A percentile compares a stretch with the other conserved stretches of the same genome.
These are phyloP conservation scores for Hyperopisus bebe DNA, from an alignment of 2,113 vertebrate species.

Conservation along the genomic window DNA sequence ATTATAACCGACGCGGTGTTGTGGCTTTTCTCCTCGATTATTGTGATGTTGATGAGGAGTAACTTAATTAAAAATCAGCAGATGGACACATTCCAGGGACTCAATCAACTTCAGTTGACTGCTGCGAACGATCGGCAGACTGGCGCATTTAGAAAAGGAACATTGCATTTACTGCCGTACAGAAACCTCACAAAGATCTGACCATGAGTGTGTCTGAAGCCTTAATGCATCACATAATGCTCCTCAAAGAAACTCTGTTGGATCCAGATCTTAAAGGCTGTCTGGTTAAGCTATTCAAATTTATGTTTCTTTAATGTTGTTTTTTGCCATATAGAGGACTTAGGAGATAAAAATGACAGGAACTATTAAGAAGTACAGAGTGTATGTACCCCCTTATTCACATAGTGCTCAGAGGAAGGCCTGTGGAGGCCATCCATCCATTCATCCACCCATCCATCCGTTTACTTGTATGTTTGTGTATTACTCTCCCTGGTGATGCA, in stretches of 20 bases:
- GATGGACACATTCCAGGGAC: conserved; percentile 4
- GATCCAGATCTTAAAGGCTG: not conserved
- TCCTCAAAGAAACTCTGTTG: not conserved
- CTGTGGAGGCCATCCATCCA: not conserved
- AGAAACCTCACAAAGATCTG: not conserved
- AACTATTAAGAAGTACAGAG: not conserved
- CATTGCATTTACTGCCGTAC: not conserved
- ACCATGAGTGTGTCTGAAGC: not conserved
- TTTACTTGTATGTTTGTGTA: not conserved
- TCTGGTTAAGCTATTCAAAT: not conserved
- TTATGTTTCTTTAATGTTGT: not conserved
- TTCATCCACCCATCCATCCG: not conserved
- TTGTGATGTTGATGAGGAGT: conserved; percentile 12
- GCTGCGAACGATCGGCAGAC: not conserved
- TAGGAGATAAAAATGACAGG: not conserved
- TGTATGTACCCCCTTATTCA: not conserved
- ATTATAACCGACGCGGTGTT: not conserved
- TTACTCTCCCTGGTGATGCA: not conserved
- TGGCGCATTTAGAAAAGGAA: not conserved
- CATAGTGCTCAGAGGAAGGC: not conserved
- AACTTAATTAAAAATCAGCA: conserved; percentile 18
- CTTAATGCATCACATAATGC: not conserved
- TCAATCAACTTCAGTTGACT: not conserved
- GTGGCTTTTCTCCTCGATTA: not conserved
- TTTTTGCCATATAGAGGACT: not conserved